phyloP scores from a whole-genome alignment of 2,113 vertebrate species.

The Nannospalax galili region DNA sequence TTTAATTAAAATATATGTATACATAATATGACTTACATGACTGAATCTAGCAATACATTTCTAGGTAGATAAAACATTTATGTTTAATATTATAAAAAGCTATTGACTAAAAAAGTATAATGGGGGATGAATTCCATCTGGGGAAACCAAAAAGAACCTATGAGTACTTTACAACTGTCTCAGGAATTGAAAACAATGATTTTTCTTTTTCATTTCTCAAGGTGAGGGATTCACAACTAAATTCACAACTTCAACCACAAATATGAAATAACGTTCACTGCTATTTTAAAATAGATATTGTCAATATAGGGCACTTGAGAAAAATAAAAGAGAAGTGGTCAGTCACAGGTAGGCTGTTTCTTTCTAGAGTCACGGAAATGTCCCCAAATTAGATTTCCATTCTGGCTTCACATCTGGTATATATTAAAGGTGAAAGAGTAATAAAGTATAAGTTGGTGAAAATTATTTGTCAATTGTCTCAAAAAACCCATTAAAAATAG shows the following conservation, averaged over 20 bases:
- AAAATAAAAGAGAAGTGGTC: too few species aligned
- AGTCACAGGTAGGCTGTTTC: not conserved
- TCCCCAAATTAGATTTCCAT: not conserved
- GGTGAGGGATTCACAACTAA: not conserved
- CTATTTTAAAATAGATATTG: not conserved
- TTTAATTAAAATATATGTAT: too few species aligned
- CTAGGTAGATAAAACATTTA: not conserved
- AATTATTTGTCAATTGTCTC: not conserved
- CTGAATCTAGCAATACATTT: not conserved
- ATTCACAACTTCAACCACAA: not conserved
- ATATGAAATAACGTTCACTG: not conserved
- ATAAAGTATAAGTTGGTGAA: not conserved
- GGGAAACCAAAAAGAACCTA: not conserved
- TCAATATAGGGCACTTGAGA: not conserved
- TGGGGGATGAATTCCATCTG: not conserved
- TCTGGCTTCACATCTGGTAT: not conserved
- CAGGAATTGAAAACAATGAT: not conserved
- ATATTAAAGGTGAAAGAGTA: not conserved
- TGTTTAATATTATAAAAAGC: not conserved
- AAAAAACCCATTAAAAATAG: not conserved
- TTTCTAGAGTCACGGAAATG: not conserved
- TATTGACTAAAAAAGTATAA: not conserved
- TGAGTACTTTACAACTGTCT: not conserved
- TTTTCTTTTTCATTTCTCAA: not conserved
- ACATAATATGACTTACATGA: not conserved